Percentiles rank a stretch among this genome's conserved stretches.
These are phyloP conservation scores for Bembecia ichneumoniformis DNA, from an alignment of 2,888 invertebrate species.

Conservation along the genomic window DNA sequence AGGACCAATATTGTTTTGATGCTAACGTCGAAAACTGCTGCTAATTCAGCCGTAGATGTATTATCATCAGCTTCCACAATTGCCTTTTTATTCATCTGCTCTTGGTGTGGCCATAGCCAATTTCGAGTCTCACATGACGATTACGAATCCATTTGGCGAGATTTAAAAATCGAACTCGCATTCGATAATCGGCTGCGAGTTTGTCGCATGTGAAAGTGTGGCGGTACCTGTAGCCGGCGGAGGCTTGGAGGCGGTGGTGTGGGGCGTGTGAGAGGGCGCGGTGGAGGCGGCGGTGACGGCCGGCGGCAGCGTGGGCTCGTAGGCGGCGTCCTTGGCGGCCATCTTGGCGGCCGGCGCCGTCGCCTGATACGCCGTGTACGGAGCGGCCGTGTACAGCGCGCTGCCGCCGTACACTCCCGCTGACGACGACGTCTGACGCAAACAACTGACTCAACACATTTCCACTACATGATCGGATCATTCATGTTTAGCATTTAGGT, in stretches of 20 bases:
- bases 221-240: slow-evolving; percentile 10
- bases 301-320: neutral
- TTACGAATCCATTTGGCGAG: too few species aligned
- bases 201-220: neutral
- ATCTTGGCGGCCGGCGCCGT: neutral
- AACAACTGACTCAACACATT: slow-evolving; percentile 14
- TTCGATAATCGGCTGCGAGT: too few species aligned
- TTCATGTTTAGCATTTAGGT: too few species aligned
- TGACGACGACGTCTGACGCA: slow-evolving; percentile 53
- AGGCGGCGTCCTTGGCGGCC: slow-evolving; percentile 1
- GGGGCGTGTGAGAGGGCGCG: slow-evolving; percentile 23
- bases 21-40: too few species aligned
- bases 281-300: slow-evolving; percentile 13
- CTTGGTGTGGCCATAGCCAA: too few species aligned
- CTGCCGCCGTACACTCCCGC: slow-evolving; percentile 56
- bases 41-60: too few species aligned
- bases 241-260: slow-evolving; percentile 18
- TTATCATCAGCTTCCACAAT: too few species aligned
- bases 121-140: too few species aligned
- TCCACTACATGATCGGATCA: too few species aligned
- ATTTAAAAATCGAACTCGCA: too few species aligned
- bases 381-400: slow-evolving; percentile 49
- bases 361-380: neutral
- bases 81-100: too few species aligned
- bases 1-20: too few species aligned